phyloP scores from a whole-genome alignment of 2,113 vertebrate species.

The Psophia crepitans region DNA sequence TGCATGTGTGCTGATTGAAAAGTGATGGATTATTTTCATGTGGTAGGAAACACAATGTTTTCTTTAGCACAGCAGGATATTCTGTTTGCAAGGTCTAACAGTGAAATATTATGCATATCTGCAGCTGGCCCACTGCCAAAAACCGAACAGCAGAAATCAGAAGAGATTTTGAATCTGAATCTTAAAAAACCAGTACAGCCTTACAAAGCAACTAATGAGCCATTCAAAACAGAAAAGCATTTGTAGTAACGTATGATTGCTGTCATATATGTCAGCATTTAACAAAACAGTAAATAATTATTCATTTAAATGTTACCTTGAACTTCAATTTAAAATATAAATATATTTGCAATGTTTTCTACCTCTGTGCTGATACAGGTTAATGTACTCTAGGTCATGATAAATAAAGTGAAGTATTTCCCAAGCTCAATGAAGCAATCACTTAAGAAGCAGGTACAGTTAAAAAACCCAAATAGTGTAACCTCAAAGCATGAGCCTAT shows the following conservation, averaged over 20 bases:
- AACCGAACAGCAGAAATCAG: conserved; percentile 74
- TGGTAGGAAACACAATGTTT: conserved; percentile 98
- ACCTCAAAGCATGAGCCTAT: not conserved
- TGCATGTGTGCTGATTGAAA: conserved; percentile 80
- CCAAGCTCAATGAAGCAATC: not conserved
- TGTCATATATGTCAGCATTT: conserved; percentile 67
- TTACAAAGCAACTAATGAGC: conserved; percentile 74
- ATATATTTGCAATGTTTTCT: conserved; percentile 49
- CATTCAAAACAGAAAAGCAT: conserved; percentile 72
- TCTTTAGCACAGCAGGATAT: conserved; percentile 99
- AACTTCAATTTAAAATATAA: conserved; percentile 68
- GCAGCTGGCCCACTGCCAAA: conserved; percentile 84
- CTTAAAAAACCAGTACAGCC: conserved; percentile 67
- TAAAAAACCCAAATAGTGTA: not conserved
- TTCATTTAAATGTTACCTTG: conserved; percentile 72
- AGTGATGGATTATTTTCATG: conserved; percentile 96
- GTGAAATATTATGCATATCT: conserved; percentile 96
- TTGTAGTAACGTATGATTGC: conserved; percentile 68
- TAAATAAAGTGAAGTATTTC: conserved; percentile 49
- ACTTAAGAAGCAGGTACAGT: not conserved
- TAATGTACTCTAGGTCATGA: conserved; percentile 15
- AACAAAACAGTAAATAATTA: conserved; percentile 79
- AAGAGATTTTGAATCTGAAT: conserved; percentile 75
- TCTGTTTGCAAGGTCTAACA: conserved; percentile 94
- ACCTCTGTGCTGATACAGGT: not conserved